These are phyloP conservation scores for Corythornis madagascariensis DNA, from an alignment of 2,113 vertebrate genomes.

Conservation along the genomic window DNA sequence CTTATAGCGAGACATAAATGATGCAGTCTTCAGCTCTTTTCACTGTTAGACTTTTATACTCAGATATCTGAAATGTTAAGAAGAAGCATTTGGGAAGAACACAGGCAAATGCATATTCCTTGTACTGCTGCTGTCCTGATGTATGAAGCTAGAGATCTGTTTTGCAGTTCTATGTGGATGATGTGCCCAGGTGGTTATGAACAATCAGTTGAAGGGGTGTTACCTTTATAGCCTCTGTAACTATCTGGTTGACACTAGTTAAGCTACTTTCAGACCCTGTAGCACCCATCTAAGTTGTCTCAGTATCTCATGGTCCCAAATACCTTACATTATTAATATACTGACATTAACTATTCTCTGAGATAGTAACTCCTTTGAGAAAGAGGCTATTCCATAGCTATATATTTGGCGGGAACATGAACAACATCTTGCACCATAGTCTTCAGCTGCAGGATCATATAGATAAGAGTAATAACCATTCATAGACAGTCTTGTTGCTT, in stretches of 20 bases:
- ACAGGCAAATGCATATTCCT: background rate
- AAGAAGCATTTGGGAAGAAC: background rate
- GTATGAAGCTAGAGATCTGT: background rate
- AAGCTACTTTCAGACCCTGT: background rate
- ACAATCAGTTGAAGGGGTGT: background rate
- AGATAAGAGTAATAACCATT: background rate
- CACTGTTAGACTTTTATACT: background rate
- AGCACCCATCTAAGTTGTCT: background rate
- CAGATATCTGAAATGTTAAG: background rate
- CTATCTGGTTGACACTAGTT: background rate
- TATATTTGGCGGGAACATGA: background rate
- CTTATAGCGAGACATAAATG: background rate
- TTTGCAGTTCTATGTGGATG: accelerated
- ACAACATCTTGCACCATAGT: accelerated
- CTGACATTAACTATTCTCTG: background rate
- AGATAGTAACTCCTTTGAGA: background rate
- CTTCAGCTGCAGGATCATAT: background rate
- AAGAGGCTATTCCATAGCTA: background rate
- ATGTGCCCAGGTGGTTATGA: background rate
- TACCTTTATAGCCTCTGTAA: background rate
- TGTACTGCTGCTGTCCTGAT: background rate
- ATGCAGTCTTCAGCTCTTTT: constrained; percentile 13
- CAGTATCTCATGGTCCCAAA: background rate
- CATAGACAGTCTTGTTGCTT: background rate
- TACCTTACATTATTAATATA: background rate